Percentiles rank a stretch among this genome's conserved stretches.
Evolutionary conservation across 2,888 invertebrate genomes (phyloP).

Genomic region (Allacma fusca): DNA sequence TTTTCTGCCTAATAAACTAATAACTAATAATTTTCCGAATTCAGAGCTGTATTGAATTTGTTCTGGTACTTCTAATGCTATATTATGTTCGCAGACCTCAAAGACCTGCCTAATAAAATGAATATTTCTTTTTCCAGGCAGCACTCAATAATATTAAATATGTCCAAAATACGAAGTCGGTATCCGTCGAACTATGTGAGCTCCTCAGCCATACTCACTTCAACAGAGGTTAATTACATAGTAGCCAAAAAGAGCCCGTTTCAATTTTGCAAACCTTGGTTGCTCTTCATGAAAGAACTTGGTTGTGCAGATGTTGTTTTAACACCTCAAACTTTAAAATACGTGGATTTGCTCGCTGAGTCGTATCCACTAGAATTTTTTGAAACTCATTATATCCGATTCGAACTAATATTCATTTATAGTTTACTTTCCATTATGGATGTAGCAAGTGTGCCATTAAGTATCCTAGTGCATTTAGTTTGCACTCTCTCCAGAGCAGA

Average conservation of each 20-base stretch:
- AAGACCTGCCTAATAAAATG: too few relatives aligned
- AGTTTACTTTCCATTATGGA: slow-evolving; percentile 10
- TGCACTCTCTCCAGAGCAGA: slow-evolving; percentile 33
- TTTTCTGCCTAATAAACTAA: too few relatives aligned
- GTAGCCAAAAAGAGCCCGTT: slow-evolving; percentile 35
- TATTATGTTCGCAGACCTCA: too few relatives aligned
- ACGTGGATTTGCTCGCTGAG: slow-evolving; percentile 17
- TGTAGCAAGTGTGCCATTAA: background rate
- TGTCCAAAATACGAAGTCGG: slow-evolving; percentile 24
- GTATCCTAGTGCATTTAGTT: slow-evolving; percentile 27
- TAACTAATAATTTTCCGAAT: too few relatives aligned
- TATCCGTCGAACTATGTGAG: slow-evolving; percentile 39
- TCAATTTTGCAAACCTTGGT: slow-evolving; percentile 27
- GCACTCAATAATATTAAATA: slow-evolving; percentile 32
- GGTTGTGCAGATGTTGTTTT: slow-evolving; percentile 10
- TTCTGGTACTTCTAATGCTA: too few relatives aligned
- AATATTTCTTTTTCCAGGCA: slow-evolving; percentile 24
- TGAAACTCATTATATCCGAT: slow-evolving; percentile 32
- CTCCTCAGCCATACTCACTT: slow-evolving; percentile 17
- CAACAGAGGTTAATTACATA: slow-evolving; percentile 20
- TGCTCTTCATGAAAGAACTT: slow-evolving; percentile 28
- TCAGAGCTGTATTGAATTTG: too few relatives aligned
- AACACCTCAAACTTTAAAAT: background rate
- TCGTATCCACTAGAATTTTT: slow-evolving; percentile 23
- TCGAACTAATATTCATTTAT: slow-evolving; percentile 28